Evolutionary conservation across 2,888 invertebrate genomes (phyloP).

Genomic region (Drosophila paranaensis): DNA sequence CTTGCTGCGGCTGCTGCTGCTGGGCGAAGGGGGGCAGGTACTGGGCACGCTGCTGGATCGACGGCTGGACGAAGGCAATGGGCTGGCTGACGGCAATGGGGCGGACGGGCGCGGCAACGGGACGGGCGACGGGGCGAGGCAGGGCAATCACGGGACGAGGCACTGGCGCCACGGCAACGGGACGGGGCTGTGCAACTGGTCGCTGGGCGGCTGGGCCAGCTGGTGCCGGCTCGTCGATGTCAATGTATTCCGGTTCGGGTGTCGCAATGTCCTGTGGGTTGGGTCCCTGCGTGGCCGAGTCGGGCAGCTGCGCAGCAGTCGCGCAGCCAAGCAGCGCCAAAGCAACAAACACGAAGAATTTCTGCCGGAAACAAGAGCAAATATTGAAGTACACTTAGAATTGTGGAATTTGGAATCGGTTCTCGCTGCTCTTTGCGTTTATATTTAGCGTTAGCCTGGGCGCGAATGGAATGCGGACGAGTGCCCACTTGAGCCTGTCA

Average conservation of each 20-base stretch:
- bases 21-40: constrained; percentile 60
- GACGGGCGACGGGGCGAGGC: constrained; percentile 51
- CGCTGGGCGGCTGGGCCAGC: constrained; percentile 52
- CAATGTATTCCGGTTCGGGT: constrained; percentile 84
- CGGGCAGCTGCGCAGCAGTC: constrained; percentile 76
- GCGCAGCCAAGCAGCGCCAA: constrained; percentile 78
- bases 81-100: constrained; percentile 60
- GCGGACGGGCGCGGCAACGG: constrained; percentile 47
- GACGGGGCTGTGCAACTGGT: constrained; percentile 27
- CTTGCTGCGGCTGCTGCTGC: constrained; percentile 45
- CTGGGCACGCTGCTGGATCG: constrained; percentile 63
- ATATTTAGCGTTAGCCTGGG: constrained; percentile 38
- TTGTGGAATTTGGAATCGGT: constrained; percentile 1
- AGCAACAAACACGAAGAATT: constrained; percentile 77
- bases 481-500: constrained; percentile 61
- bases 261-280: constrained; percentile 85
- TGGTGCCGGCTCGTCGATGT: constrained; percentile 82
- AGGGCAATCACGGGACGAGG: constrained; percentile 30
- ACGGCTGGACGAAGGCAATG: constrained; percentile 43
- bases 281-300: constrained; percentile 84
- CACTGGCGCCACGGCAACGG: constrained; percentile 45
- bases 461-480: constrained; percentile 59
- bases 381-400: constrained; percentile 19
- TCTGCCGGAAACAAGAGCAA: constrained; percentile 63
- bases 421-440: neutral